Percentiles rank a stretch among this genome's conserved stretches.
Conservation (phyloP, 2,113 vertebrate species). For the Serranochromis macrocephalus region DNA sequence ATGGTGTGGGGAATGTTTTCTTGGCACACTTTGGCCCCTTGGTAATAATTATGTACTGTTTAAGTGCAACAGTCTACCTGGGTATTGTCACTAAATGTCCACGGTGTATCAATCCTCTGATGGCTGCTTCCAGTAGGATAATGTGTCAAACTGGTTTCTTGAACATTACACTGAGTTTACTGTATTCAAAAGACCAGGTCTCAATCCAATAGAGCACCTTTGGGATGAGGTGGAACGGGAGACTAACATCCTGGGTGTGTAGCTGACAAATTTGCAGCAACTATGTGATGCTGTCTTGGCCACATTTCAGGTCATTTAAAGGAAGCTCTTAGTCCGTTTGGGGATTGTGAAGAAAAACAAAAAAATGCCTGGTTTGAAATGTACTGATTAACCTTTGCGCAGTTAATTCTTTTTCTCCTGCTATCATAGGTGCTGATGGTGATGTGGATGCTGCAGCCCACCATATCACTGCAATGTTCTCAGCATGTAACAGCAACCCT, state of each 20-base stretch:
- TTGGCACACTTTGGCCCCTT: not conserved
- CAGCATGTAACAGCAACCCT: not conserved
- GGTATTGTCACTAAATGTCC: not conserved
- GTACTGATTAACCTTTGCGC: not conserved
- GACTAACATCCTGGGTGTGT: not conserved
- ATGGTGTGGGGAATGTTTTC: not conserved
- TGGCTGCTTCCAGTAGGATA: not conserved
- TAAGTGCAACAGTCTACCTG: not conserved
- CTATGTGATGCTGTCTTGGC: not conserved
- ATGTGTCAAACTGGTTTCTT: not conserved
- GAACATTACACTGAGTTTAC: not conserved
- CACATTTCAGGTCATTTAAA: not conserved
- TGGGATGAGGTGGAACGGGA: not conserved
- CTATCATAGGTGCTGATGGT: constrained; percentile 53
- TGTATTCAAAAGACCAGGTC: not conserved
- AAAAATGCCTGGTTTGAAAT: not conserved
- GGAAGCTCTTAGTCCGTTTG: not conserved
- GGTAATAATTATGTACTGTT: not conserved
- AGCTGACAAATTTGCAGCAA: not conserved
- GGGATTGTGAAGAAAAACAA: not conserved
- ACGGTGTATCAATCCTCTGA: not conserved
- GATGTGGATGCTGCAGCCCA: constrained; percentile 65
- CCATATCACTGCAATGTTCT: constrained; percentile 61
- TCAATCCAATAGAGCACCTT: not conserved
- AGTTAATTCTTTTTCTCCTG: not conserved